Evolutionary conservation across 2,888 invertebrate species (phyloP).

Genomic region (Apomyelois bistriatella): DNA sequence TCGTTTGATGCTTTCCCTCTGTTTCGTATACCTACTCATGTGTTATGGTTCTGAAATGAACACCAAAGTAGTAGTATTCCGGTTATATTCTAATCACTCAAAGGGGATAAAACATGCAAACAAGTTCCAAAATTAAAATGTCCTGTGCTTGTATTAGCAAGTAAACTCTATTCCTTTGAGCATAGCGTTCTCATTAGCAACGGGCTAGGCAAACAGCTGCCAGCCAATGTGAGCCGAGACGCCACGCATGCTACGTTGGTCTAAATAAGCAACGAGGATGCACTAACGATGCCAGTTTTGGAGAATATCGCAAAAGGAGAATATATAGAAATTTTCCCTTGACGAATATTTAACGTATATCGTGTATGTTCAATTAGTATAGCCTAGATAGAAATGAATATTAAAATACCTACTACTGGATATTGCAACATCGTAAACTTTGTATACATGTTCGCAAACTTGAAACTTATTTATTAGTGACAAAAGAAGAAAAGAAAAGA

Average conservation of each 20-base stretch:
- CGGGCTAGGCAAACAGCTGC: neutral
- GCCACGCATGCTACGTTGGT: neutral
- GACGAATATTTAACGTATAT: no score
- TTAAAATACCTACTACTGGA: no score
- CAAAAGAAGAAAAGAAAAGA: no score
- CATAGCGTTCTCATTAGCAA: slow-evolving; percentile 14
- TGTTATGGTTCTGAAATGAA: slow-evolving; percentile 12
- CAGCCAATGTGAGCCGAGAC: neutral
- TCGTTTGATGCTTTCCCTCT: no score
- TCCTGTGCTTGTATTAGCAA: slow-evolving; percentile 10
- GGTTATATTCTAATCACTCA: slow-evolving; percentile 22
- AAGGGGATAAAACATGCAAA: slow-evolving; percentile 21
- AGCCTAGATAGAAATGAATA: no score
- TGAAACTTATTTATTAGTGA: no score
- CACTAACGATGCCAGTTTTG: neutral
- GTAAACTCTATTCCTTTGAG: slow-evolving; percentile 18
- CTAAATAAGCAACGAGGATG: slow-evolving; percentile 1
- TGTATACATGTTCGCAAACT: no score
- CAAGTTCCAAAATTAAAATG: slow-evolving; percentile 23
- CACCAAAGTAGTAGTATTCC: slow-evolving; percentile 11
- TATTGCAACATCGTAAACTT: no score
- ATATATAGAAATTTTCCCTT: no score
- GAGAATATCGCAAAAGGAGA: neutral
- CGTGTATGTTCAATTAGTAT: no score
- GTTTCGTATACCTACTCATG: neutral